A percentile compares a stretch with the other conserved stretches of the same genome.
Conservation (phyloP, 2,797 vertebrate genomes). For the Hybognathus amarus region DNA sequence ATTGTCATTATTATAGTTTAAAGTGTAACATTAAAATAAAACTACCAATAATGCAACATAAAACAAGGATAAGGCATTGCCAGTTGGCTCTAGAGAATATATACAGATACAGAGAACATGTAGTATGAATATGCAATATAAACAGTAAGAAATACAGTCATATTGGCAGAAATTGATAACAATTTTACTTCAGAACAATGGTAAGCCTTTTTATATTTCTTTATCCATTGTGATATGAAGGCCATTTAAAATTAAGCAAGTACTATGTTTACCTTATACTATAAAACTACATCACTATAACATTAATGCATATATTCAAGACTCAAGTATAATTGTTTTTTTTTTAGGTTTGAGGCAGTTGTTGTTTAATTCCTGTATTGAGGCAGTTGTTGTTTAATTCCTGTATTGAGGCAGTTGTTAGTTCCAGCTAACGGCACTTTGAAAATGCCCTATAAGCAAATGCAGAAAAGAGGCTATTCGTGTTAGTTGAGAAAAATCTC, state of each 20-base stretch:
- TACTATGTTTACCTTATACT: not conserved
- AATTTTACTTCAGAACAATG: not conserved
- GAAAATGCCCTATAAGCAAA: not conserved
- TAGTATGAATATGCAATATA: not conserved
- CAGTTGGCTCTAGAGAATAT: not conserved
- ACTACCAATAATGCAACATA: not conserved
- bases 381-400: not conserved
- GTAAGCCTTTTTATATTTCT: not conserved
- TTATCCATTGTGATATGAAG: not conserved
- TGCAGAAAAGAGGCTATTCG: not conserved
- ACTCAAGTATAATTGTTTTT: conserved; percentile 3
- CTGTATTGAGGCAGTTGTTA: not conserved
- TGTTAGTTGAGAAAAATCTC: not conserved
- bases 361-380: not conserved
- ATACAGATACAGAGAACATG: not conserved
- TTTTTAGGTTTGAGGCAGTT: not conserved
- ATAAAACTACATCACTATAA: not conserved
- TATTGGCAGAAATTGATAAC: not conserved
- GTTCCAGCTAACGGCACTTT: not conserved
- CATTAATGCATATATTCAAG: not conserved
- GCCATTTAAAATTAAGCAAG: not conserved
- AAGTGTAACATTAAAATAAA: not conserved
- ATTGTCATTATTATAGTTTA: not conserved
- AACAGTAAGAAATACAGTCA: not conserved
- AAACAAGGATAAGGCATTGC: not conserved